A percentile compares a stretch with the other conserved stretches of the same genome.
Conservation (phyloP, 2,888 invertebrate species). For the Aspidapion aeneum region DNA sequence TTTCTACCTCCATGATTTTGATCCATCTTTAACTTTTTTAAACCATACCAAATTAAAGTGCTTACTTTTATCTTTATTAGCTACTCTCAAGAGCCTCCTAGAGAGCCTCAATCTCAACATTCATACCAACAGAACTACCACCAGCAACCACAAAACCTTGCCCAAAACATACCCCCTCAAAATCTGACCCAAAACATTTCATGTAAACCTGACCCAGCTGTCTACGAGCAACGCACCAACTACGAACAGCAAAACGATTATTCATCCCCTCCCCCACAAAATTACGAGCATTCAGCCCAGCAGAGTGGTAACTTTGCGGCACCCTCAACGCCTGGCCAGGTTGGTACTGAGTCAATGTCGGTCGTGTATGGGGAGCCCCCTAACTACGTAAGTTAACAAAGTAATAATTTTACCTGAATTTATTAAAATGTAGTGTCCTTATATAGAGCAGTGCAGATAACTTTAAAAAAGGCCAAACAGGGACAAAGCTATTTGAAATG, state of each 20-base stretch:
- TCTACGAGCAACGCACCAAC: background rate
- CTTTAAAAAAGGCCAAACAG: too few relatives aligned
- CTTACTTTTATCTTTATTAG: background rate
- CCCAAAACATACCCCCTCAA: background rate
- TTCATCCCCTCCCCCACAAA: background rate
- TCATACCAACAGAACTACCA: background rate
- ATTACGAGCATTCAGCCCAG: background rate
- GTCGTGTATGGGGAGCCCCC: background rate
- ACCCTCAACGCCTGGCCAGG: background rate
- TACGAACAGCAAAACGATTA: background rate
- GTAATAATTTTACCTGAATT: too few relatives aligned
- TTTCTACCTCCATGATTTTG: too few relatives aligned
- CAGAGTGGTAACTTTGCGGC: background rate
- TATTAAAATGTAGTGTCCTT: too few relatives aligned
- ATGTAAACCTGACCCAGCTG: background rate
- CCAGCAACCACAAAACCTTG: background rate
- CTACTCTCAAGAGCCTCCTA: background rate
- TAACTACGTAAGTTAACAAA: background rate
- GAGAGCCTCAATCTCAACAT: background rate
- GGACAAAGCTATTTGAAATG: too few relatives aligned
- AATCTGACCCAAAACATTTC: background rate
- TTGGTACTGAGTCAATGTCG: background rate
- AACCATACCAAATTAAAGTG: too few relatives aligned
- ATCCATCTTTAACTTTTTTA: too few relatives aligned
- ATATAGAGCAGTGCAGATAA: too few relatives aligned